Conservation (phyloP, 2,113 vertebrate genomes). For the Gavialis gangeticus region DNA sequence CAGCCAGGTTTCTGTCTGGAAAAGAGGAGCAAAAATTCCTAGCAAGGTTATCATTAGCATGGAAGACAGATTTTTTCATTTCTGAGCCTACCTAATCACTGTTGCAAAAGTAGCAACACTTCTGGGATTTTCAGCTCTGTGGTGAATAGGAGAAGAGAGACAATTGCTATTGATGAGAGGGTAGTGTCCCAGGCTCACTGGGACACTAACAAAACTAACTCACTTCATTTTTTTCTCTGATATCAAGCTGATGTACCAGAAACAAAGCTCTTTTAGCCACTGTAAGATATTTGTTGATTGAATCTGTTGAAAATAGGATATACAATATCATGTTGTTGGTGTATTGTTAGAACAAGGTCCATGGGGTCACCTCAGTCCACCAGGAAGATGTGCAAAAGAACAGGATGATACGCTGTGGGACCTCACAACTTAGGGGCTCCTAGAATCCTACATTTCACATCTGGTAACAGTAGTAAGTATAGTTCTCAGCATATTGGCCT, state of each 20-base stretch:
- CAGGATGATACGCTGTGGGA: too few species aligned
- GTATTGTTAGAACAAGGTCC: background rate
- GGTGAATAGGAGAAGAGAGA: background rate
- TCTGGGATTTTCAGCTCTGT: rapidly evolving
- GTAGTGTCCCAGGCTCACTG: background rate
- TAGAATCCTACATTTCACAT: too few species aligned
- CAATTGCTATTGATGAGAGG: background rate
- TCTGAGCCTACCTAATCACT: background rate
- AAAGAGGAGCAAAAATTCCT: background rate
- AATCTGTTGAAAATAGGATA: background rate
- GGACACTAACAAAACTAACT: rapidly evolving
- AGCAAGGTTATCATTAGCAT: background rate
- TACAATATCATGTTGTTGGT: background rate
- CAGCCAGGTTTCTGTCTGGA: background rate
- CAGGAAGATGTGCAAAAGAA: too few species aligned
- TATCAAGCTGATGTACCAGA: background rate
- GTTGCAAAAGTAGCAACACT: background rate
- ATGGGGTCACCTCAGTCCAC: background rate
- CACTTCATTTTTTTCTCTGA: background rate
- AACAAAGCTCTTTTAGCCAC: background rate
- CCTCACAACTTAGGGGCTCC: too few species aligned
- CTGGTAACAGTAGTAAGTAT: background rate
- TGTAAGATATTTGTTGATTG: background rate
- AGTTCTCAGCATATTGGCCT: background rate
- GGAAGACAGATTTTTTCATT: background rate